Conservation (phyloP, 2,113 vertebrate genomes). For the Coryphaenoides rupestris region DNA sequence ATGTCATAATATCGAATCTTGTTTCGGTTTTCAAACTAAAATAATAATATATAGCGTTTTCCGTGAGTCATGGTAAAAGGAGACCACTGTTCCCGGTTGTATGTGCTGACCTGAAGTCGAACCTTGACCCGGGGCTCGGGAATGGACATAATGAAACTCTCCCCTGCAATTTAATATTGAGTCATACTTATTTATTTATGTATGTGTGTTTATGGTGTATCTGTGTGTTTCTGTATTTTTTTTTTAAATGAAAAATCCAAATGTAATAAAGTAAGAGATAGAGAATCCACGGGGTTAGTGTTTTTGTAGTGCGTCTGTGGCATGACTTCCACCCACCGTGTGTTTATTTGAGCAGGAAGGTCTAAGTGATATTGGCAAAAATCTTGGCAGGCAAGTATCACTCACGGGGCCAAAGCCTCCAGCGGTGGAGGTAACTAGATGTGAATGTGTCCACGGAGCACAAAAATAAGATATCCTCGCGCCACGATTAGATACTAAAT, state of each 20-base stretch:
- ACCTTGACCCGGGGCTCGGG: background rate
- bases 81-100: background rate
- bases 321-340: slow-evolving; percentile 13
- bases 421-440: slow-evolving; percentile 15
- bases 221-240: too few relatives aligned
- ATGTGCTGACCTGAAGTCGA: slow-evolving; percentile 1
- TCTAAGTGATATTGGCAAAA: slow-evolving; percentile 12
- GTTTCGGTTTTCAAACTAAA: slow-evolving; percentile 15
- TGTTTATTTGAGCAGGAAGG: slow-evolving; percentile 20
- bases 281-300: background rate
- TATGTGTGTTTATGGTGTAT: too few relatives aligned
- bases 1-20: slow-evolving; percentile 21
- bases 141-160: background rate
- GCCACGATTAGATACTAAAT: slow-evolving; percentile 2
- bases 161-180: too few relatives aligned
- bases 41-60: slow-evolving; percentile 20
- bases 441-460: slow-evolving; percentile 18
- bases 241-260: too few relatives aligned
- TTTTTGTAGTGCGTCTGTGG: slow-evolving; percentile 1
- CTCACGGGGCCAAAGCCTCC: slow-evolving; percentile 15
- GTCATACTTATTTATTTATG: too few relatives aligned
- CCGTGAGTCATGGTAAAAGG: slow-evolving; percentile 9
- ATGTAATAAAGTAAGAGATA: background rate
- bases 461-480: slow-evolving; percentile 7
- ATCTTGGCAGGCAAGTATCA: slow-evolving; percentile 31